Base-by-base conservation (phyloP, 1,140 invertebrate genomes). In the Scaptodrosophila lebanonensis region DNA sequence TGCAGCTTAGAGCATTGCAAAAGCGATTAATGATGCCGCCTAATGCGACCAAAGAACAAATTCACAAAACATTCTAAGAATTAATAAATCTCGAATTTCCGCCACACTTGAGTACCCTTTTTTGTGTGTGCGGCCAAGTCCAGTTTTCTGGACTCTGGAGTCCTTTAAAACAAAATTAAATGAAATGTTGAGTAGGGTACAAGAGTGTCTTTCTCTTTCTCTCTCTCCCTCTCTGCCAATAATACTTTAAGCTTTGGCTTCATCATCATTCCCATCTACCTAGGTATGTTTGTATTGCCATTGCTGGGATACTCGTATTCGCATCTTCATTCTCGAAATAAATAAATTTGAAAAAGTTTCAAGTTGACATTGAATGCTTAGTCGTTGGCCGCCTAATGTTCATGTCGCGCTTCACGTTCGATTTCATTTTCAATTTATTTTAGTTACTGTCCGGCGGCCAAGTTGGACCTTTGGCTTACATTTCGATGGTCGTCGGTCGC, bases 21-120 rank as follows among this genome's bases (percentile, higher is more conserved):
- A n/a, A n/a, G n/a, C n/a, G n/a, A n/a, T n/a, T n/a, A n/a, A n/a
- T n/a, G n/a, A n/a, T n/a, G n/a, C n/a, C n/a, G n/a, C n/a, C n/a
- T n/a, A n/a, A n/a, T n/a, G n/a, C n/a, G n/a, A n/a, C n/a, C n/a
- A n/a, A n/a, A n/a, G n/a, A n/a, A n/a, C n/a, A n/a, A n/a, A 25
- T 66, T 66, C 54, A 53, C 65, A 39, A 52, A 76, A 76, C 57
- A 77, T 76, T 79, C 73, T 62, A 47, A 39, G 73, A 79, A 79
- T 79, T 82, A 67, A 79, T 79, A 79, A 79, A 79, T 79, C 73
- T 79, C 73, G 82, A 82, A 64, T 79, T 79, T 79, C 73, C 56
- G 61, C 30, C 44, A 20, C 48, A 68, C 33, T 18, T 47, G 47
- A 25, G 13, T 13, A 49, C 52, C 40, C 48, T 65, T 65, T 50